These are phyloP conservation scores for Ganaspis brasiliensis DNA, from an alignment of 2,888 invertebrate genomes.

Conservation along the genomic window DNA sequence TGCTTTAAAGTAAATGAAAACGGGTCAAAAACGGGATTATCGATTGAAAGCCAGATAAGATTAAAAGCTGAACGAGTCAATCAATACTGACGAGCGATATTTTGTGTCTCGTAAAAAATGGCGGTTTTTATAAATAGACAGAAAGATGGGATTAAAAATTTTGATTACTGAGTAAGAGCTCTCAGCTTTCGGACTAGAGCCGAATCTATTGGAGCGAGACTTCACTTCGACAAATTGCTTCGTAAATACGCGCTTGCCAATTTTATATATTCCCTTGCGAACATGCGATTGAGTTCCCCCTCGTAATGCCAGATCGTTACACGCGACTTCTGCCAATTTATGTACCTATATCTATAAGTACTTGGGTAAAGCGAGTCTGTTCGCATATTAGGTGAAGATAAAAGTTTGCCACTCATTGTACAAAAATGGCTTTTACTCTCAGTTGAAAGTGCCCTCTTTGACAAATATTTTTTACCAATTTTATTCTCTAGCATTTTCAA, in stretches of 20 bases:
- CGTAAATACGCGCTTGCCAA: constrained; percentile 48
- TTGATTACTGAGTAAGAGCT: not conserved
- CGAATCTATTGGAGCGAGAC: constrained; percentile 10
- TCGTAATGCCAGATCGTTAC: constrained; percentile 48
- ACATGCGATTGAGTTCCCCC: constrained; percentile 48
- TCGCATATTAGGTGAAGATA: constrained; percentile 18
- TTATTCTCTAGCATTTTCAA: not conserved
- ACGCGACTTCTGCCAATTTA: constrained; percentile 47
- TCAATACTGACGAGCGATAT: no score
- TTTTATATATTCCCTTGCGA: constrained; percentile 48
- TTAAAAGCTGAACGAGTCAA: no score
- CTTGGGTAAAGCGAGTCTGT: constrained; percentile 19
- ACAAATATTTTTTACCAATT: not conserved
- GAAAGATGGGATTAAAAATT: constrained; percentile 5
- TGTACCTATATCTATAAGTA: constrained; percentile 12
- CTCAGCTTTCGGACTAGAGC: constrained; percentile 19
- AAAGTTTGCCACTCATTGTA: constrained; percentile 22
- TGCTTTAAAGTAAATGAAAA: no score
- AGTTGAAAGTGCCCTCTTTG: not conserved
- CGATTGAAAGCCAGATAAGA: no score
- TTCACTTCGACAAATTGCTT: constrained; percentile 56
- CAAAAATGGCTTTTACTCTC: constrained; percentile 6
- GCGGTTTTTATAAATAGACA: not conserved
- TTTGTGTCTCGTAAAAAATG: no score
- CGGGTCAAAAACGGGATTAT: no score